phyloP scores from a whole-genome alignment of 2,888 invertebrate species.

The Yponomeuta evonymella region DNA sequence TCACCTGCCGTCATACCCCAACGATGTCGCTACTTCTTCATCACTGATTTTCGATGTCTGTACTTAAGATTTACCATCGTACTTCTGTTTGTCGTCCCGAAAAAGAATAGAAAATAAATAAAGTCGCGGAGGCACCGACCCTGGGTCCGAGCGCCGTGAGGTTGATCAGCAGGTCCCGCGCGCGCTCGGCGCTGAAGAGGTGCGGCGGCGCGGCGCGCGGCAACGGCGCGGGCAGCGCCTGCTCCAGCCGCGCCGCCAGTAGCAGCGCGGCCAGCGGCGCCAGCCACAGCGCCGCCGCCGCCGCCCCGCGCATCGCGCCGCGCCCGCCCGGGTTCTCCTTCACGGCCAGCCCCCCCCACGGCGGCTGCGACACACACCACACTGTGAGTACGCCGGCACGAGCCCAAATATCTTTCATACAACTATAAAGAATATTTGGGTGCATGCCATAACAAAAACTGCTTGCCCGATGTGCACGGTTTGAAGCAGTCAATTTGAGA shows the following conservation, averaged over 20 bases:
- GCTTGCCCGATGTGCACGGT: too few species aligned
- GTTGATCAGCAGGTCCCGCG: constrained; percentile 79
- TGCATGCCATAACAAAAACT: too few species aligned
- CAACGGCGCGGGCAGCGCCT: constrained; percentile 73
- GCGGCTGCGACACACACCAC: constrained; percentile 13
- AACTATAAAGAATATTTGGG: too few species aligned
- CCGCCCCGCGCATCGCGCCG: constrained; percentile 44
- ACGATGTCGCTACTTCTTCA: neutral
- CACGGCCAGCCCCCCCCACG: constrained; percentile 19
- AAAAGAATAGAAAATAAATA: neutral
- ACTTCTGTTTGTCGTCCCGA: too few species aligned
- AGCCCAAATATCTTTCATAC: too few species aligned
- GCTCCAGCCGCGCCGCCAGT: constrained; percentile 73
- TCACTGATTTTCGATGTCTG: too few species aligned
- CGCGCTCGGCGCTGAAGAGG: constrained; percentile 74
- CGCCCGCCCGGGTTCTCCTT: constrained; percentile 40
- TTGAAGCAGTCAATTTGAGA: too few species aligned
- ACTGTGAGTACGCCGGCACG: neutral
- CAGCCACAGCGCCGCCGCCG: constrained; percentile 63
- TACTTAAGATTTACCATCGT: too few species aligned
- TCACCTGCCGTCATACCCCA: constrained; percentile 39
- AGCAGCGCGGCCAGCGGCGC: constrained; percentile 30
- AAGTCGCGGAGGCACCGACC: constrained; percentile 32
- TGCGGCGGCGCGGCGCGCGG: constrained; percentile 30
- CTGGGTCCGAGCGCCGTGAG: constrained; percentile 78